phyloP scores from a whole-genome alignment of 2,797 vertebrate genomes.

The Sebastes iracundus region DNA sequence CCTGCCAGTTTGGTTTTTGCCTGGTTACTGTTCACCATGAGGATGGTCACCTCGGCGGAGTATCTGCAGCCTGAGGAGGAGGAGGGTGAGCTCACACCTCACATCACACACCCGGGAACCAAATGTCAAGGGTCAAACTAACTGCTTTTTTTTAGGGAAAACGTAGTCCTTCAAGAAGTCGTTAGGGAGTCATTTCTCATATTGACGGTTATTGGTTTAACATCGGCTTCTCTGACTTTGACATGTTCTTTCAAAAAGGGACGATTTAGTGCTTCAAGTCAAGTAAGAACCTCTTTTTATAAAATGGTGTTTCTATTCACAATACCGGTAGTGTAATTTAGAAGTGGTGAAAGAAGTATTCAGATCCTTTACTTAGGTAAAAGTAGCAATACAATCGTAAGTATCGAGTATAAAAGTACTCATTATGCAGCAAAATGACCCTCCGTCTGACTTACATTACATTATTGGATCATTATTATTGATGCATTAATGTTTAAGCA shows the following conservation, averaged over 20 bases:
- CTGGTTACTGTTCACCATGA: conserved; percentile 70
- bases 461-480: background rate
- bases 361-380: no score
- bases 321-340: no score
- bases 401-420: no score
- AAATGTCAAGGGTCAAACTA: conserved; percentile 12
- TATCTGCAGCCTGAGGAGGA: conserved; percentile 63
- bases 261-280: background rate
- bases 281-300: background rate
- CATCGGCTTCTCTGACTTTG: background rate
- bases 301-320: no score
- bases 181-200: background rate
- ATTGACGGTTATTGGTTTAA: background rate
- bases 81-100: conserved; percentile 66
- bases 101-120: background rate
- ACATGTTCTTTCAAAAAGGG: background rate
- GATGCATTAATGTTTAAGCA: background rate
- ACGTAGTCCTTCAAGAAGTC: background rate
- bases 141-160: background rate
- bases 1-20: conserved; percentile 58
- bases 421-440: background rate
- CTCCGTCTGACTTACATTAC: background rate
- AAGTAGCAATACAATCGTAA: no score
- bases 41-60: conserved; percentile 51
- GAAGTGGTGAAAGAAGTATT: no score